Evolutionary conservation across 2,797 vertebrate species (phyloP), one percentile per base, ranked within the genome.

Genomic region (Argentina silus): DNA sequence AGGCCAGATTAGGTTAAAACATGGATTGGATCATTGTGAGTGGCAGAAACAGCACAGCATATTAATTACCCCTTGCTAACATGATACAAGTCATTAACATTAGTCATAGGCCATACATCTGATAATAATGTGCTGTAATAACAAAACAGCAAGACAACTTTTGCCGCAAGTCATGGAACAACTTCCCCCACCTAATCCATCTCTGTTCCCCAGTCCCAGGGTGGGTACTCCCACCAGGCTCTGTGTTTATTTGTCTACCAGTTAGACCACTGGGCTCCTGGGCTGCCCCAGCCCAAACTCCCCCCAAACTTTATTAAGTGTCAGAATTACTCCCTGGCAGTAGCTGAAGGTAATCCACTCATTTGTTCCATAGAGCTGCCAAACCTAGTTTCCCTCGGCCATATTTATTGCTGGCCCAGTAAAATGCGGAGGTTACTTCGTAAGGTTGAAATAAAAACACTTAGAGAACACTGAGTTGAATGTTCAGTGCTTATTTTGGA

Each of bases 251-350:
- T 93, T 93, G 87, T 87, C 81, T 84, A 85, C 88, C 90, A 85
- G 87, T 90, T 88, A 88, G 86, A 91, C 90, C 88, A 88, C 90
- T 91, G 92, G 85, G 89, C 90, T 87, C 88, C 59, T 45, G 90
- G 91, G 89, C 81, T 76, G 47, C 74, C 67, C 44, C 75, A 69
- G 75, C 72, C 72, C 66, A 74, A 68, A 71, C 69, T 56, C 51
- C 80, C 45, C 45, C 44, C 48, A 14, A 50, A 82, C 89, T 92
- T 93, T 92, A 94, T 94, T 93, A 93, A 93, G 93, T 94, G 93
- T 93, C 91, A 92, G 89, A 94, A 90, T 92, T 89, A 91, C 90
- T 91, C 87, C 87, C 89, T 93, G 92, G 91, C 93, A 92, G 87
- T 90, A 81, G 87, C 85, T 91, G 89, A 92, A 88, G 88, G 90